Evolutionary conservation across 1,140 invertebrate species (phyloP).

Genomic region (Bombus sibiricus): DNA sequence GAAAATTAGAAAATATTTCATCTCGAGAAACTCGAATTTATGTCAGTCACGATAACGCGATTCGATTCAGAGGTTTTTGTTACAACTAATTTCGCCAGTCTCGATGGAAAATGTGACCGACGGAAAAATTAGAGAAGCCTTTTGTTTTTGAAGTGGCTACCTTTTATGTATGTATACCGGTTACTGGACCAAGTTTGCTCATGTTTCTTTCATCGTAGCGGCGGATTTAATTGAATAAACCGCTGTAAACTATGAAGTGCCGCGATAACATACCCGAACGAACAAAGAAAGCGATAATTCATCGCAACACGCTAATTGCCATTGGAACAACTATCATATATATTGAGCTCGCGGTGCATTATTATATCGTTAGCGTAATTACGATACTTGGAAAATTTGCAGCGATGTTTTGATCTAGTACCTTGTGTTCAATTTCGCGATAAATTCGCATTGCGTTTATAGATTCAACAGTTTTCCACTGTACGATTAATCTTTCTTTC

Average conservation of each 20-base stretch:
- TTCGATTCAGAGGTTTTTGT: background rate
- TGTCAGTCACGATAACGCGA: background rate
- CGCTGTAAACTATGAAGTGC: background rate
- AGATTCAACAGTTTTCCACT: background rate
- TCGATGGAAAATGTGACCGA: too few relatives aligned
- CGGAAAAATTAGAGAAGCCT: background rate
- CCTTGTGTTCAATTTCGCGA: background rate
- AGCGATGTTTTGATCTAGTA: background rate
- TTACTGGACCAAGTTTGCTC: background rate
- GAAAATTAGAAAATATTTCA: background rate
- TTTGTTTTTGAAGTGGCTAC: background rate
- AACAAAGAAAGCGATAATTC: background rate
- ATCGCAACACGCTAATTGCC: slow-evolving; percentile 4
- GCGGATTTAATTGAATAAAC: slow-evolving; percentile 8
- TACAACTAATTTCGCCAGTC: too few relatives aligned
- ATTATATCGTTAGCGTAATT: background rate
- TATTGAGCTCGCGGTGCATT: background rate
- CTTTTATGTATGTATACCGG: background rate
- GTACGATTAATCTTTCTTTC: background rate
- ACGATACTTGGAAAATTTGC: background rate
- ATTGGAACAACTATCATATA: background rate
- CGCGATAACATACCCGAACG: background rate
- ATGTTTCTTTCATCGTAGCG: background rate
- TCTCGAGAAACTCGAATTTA: too few relatives aligned
- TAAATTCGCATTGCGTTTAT: background rate